phyloP scores from a whole-genome alignment of 2,113 vertebrate genomes.

The Ovis canadensis region DNA sequence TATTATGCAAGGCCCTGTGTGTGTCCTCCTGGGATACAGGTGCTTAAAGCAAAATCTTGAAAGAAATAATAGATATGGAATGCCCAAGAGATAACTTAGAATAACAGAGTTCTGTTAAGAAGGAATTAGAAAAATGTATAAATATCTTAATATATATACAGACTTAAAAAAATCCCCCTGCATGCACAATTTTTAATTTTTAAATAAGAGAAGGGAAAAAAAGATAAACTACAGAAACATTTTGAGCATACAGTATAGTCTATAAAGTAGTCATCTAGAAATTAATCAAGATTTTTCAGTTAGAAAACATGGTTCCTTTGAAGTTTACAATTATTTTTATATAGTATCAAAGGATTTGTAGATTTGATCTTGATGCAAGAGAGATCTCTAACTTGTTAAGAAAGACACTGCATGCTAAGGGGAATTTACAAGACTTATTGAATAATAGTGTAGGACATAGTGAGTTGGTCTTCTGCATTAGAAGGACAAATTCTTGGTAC shows the following conservation, averaged over 20 bases:
- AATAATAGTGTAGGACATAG: background rate
- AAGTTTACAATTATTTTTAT: background rate
- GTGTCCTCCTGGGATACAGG: slow-evolving; percentile 8
- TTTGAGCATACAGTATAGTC: background rate
- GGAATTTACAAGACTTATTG: background rate
- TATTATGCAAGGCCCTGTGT: slow-evolving; percentile 32
- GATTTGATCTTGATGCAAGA: background rate
- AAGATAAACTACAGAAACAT: background rate
- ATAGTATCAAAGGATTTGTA: background rate
- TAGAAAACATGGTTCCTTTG: background rate
- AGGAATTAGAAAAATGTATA: background rate
- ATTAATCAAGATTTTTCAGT: background rate
- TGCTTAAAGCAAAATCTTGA: slow-evolving; percentile 38
- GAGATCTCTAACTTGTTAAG: background rate
- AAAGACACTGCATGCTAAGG: background rate
- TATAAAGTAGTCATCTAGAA: background rate
- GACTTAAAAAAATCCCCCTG: background rate
- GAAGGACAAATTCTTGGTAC: background rate
- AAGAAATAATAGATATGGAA: slow-evolving; percentile 22
- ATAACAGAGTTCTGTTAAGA: background rate
- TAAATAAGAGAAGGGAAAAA: background rate
- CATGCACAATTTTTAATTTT: background rate
- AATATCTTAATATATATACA: background rate
- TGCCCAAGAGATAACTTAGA: background rate
- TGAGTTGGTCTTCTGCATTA: background rate